Conservation (phyloP, 2,797 vertebrate genomes). For the Gambusia yucatana region DNA sequence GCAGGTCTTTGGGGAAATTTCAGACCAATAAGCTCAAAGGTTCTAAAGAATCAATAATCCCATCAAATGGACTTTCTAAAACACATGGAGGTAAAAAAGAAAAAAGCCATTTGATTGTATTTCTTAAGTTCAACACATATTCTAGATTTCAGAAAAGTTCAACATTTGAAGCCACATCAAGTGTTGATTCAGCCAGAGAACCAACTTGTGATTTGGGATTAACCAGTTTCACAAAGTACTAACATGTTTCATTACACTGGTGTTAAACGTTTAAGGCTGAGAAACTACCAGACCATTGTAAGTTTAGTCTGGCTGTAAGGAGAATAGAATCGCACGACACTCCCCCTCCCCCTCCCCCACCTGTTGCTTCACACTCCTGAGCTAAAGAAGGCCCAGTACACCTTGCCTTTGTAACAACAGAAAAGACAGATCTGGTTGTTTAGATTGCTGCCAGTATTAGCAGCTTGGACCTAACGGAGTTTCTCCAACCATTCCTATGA, state of each 20-base stretch:
- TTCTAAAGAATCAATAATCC: neutral
- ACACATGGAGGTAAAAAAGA: neutral
- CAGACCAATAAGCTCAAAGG: neutral
- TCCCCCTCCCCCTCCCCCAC: neutral
- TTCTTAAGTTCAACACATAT: neutral
- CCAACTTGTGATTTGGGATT: neutral
- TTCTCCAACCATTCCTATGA: neutral
- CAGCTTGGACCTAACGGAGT: neutral
- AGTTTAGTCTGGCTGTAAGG: neutral
- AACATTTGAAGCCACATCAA: neutral
- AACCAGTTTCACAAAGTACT: neutral
- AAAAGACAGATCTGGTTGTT: neutral
- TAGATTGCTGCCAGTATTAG: neutral
- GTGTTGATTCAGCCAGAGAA: neutral
- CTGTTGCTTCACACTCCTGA: neutral
- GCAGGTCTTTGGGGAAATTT: constrained; percentile 5
- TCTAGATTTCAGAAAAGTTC: neutral
- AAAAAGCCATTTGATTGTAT: neutral
- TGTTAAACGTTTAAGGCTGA: neutral
- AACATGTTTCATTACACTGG: neutral
- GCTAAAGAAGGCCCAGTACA: neutral
- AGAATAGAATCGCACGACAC: neutral
- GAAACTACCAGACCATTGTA: neutral
- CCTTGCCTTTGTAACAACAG: neutral
- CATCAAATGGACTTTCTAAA: neutral